Conservation (phyloP, 2,888 invertebrate species). For the Eremobia ochroleuca region DNA sequence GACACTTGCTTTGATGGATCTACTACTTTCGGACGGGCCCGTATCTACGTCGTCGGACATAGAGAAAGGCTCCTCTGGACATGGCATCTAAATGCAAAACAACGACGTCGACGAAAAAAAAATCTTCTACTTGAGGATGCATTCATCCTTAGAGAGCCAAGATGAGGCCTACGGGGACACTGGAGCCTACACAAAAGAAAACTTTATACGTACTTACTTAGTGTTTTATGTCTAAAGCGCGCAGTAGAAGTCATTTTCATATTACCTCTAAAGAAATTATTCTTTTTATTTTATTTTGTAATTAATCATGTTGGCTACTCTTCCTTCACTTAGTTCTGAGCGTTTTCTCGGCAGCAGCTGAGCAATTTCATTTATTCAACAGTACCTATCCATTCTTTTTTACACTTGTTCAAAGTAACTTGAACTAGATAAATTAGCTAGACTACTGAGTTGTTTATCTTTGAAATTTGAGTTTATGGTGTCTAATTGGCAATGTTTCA, state of each 20-base stretch:
- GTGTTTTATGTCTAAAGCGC: constrained; percentile 41
- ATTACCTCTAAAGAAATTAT: constrained; percentile 67
- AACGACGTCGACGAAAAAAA: constrained; percentile 45
- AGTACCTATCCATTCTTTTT: constrained; percentile 72
- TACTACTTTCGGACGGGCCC: neutral
- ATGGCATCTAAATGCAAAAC: constrained; percentile 37
- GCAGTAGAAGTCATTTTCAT: constrained; percentile 57
- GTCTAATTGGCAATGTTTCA: constrained; percentile 37
- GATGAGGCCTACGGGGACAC: constrained; percentile 63
- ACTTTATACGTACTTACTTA: constrained; percentile 60
- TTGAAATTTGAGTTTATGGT: constrained; percentile 37
- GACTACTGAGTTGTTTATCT: constrained; percentile 55
- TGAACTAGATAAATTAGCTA: constrained; percentile 75
- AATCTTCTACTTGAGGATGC: constrained; percentile 56
- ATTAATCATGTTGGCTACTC: constrained; percentile 80
- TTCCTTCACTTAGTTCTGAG: constrained; percentile 73
- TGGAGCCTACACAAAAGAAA: constrained; percentile 63
- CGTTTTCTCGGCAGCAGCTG: constrained; percentile 74
- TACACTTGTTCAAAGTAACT: constrained; percentile 73
- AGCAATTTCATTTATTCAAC: constrained; percentile 80
- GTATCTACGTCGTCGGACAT: neutral
- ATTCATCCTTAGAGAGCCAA: constrained; percentile 64
- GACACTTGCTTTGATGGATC: neutral
- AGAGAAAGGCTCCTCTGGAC: constrained; percentile 4
- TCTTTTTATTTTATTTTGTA: constrained; percentile 77